A percentile compares a stretch with the other conserved stretches of the same genome.
These are phyloP conservation scores for Ruditapes philippinarum DNA, from an alignment of 1,140 invertebrate species.

Conservation along the genomic window DNA sequence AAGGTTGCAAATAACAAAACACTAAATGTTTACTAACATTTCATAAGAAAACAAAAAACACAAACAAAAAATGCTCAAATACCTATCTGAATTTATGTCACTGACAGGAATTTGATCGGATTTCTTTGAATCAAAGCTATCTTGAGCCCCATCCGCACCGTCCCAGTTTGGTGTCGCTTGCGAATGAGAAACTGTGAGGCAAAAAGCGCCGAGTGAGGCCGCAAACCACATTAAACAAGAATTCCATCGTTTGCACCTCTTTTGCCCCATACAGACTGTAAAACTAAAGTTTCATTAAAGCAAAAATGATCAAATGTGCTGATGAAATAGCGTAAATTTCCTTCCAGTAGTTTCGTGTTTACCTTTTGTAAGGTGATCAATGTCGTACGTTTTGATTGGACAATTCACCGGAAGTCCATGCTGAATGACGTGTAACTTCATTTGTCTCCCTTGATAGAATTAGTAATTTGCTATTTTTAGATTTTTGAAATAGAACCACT, in stretches of 20 bases:
- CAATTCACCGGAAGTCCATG: slow-evolving; percentile 29
- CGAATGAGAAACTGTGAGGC: slow-evolving; percentile 64
- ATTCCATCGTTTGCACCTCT: slow-evolving; percentile 72
- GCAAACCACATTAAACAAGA: slow-evolving; percentile 72
- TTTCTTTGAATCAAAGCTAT: slow-evolving; percentile 6
- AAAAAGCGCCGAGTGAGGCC: slow-evolving; percentile 76
- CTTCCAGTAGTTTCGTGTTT: slow-evolving; percentile 4
- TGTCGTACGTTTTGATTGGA: slow-evolving; percentile 39
- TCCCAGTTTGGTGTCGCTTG: slow-evolving; percentile 25
- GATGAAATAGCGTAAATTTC: slow-evolving; percentile 7
- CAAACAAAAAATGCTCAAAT: not conserved
- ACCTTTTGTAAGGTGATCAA: slow-evolving; percentile 37
- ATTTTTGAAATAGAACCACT: too few species aligned
- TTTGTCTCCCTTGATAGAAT: slow-evolving; percentile 17
- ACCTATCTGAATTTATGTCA: slow-evolving; percentile 13
- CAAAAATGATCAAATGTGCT: not conserved
- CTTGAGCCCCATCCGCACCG: not conserved
- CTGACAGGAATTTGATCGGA: not conserved
- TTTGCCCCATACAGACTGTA: slow-evolving; percentile 69
- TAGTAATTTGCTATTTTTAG: slow-evolving; percentile 13
- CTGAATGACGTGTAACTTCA: slow-evolving; percentile 37
- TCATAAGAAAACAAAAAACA: not conserved
- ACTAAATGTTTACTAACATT: not conserved
- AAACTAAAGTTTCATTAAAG: not conserved
- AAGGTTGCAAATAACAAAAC: not conserved